Evolutionary conservation across 2,888 invertebrate genomes (phyloP), one percentile per base, ranked within the genome.

Genomic region (Stenolophus ochropezus): DNA sequence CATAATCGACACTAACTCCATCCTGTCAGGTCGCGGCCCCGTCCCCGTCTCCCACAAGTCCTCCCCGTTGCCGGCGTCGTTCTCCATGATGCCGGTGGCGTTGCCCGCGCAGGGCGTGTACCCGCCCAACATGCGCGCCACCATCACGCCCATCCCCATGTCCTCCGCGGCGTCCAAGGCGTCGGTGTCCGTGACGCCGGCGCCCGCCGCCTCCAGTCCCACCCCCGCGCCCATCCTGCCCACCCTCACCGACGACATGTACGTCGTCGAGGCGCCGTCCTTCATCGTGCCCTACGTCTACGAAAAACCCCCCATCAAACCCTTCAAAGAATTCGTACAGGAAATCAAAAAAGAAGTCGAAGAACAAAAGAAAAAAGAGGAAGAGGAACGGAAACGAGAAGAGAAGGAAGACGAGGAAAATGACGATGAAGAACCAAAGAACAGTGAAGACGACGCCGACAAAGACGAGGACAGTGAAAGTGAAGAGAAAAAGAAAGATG

Each of bases 201-300:
- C 83, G 5, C 80, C 88, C 82, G 83, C 88, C 83, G 82, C 89
- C 23, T 85, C 89, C 61, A 84, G n/a, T 14, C 61, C 77, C 8
- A 42, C 61, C 8, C 90, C 85, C 89, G 92, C 87, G 88, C 92
- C 92, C 42, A 93, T 96, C 83, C 88, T 97, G 85, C 96, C 96
- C 0, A 95, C 96, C 4, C 89, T 97, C 21, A 96, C 96, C 18
- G 97, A 97, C 87, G 96, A 97, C 86, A 97, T 97, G 95, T 97
- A 95, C 88, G 96, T 97, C 8, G 94, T 97, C 6, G 97, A 97
- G 89, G 97, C 97, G 25, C 97, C 97, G 4, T 97, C 96, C 20
- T 97, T 97, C 87, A 96, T 97, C 87, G 97, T 97, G 85, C 97
- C 97, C 65, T 97, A 97, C 88, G 96, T 97, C 20, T 97, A 97